Conservation (phyloP, 2,888 invertebrate genomes). For the Chironomus riparius region DNA sequence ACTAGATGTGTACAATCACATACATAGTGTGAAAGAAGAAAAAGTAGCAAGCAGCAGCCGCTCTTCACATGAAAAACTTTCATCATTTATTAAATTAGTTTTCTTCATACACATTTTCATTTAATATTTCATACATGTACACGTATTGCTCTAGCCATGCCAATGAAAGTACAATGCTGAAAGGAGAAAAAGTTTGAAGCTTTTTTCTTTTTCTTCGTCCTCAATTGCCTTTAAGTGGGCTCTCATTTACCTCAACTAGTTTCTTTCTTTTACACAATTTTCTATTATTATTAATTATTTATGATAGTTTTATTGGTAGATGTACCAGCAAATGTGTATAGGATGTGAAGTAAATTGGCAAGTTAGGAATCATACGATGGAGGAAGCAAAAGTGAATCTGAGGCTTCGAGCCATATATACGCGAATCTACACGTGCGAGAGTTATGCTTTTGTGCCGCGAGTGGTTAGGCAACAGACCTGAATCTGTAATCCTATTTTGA, state of each 20-base stretch:
- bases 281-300: neutral
- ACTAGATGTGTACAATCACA: neutral
- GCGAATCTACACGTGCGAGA: too few species aligned
- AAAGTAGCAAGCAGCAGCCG: neutral
- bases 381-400: too few species aligned
- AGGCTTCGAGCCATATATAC: too few species aligned
- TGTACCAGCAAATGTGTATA: neutral
- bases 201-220: too few species aligned
- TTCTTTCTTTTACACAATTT: neutral
- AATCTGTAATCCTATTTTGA: too few species aligned
- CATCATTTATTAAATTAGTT: constrained; percentile 28
- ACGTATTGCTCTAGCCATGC: constrained; percentile 1
- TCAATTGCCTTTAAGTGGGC: neutral
- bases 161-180: neutral
- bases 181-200: neutral
- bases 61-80: constrained; percentile 7
- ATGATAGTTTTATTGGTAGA: neutral
- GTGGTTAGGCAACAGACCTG: too few species aligned
- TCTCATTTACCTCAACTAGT: neutral
- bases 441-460: too few species aligned
- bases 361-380: neutral
- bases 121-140: constrained; percentile 22
- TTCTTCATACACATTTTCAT: constrained; percentile 10
- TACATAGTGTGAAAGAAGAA: neutral
- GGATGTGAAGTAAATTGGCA: neutral